Percentiles rank a stretch among this genome's conserved stretches.
These are phyloP conservation scores for Drosophila lacicola DNA, from an alignment of 2,888 invertebrate genomes.

Conservation along the genomic window DNA sequence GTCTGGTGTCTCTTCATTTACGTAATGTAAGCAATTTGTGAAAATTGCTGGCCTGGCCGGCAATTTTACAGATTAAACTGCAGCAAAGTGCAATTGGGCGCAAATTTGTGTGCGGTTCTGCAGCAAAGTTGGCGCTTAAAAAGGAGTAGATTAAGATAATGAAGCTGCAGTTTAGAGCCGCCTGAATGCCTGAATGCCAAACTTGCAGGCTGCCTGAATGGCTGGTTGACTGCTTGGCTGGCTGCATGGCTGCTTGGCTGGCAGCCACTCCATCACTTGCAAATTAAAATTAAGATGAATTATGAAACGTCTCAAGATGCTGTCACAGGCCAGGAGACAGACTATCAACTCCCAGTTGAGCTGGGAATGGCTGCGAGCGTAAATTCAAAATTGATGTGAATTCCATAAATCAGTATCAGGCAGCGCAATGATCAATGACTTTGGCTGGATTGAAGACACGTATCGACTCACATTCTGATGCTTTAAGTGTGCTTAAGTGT, in stretches of 20 bases:
- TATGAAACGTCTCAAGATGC: slow-evolving; percentile 72
- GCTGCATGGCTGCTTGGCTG: slow-evolving; percentile 24
- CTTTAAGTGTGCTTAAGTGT: too few relatives aligned
- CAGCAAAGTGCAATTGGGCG: slow-evolving; percentile 79
- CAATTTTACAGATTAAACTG: slow-evolving; percentile 78
- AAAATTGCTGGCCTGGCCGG: slow-evolving; percentile 72
- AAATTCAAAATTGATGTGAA: slow-evolving; percentile 76
- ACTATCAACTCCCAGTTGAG: slow-evolving; percentile 53
- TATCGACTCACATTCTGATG: slow-evolving; percentile 57
- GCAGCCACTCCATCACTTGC: slow-evolving; percentile 76
- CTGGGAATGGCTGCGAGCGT: slow-evolving; percentile 37
- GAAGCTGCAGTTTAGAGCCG: slow-evolving; percentile 73
- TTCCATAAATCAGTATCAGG: slow-evolving; percentile 77
- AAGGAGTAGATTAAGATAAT: slow-evolving; percentile 78
- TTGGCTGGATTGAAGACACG: slow-evolving; percentile 73
- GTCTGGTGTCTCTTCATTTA: slow-evolving; percentile 72
- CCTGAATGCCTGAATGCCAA: slow-evolving; percentile 44
- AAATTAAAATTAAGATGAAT: slow-evolving; percentile 81
- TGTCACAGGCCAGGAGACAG: slow-evolving; percentile 55
- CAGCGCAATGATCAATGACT: slow-evolving; percentile 73
- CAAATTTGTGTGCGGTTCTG: slow-evolving; percentile 68
- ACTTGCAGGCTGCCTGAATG: slow-evolving; percentile 15
- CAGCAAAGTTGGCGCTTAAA: slow-evolving; percentile 55
- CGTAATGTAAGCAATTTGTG: slow-evolving; percentile 79
- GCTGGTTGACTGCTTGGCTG: slow-evolving; percentile 15